These are phyloP conservation scores for Machaerirhynchus nigripectus DNA, from an alignment of 2,113 vertebrate genomes.

Conservation along the genomic window DNA sequence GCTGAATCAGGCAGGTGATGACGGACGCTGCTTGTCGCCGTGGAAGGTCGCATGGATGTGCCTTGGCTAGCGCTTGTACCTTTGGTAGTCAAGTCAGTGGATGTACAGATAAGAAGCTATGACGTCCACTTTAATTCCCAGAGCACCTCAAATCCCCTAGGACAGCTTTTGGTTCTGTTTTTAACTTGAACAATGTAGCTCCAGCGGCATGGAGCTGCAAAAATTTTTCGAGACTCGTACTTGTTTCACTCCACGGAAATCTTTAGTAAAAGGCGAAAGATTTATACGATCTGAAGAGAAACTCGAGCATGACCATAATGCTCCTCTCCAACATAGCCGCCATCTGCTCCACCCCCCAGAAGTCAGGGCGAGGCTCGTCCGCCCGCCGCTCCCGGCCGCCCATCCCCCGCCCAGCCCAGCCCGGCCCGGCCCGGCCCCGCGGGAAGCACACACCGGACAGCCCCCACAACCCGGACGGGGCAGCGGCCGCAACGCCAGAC, in stretches of 20 bases:
- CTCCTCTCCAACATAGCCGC: accelerated
- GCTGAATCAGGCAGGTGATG: too few relatives aligned
- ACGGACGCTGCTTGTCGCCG: too few relatives aligned
- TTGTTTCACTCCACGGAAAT: conserved; percentile 47
- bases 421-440: too few relatives aligned
- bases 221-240: not conserved
- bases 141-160: too few relatives aligned
- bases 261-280: conserved; percentile 64
- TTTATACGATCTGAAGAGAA: not conserved
- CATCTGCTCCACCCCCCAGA: accelerated
- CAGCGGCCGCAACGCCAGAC: not conserved
- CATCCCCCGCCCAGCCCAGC: too few relatives aligned
- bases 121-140: too few relatives aligned
- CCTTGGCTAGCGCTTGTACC: accelerated
- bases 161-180: too few relatives aligned
- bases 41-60: accelerated
- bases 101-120: too few relatives aligned
- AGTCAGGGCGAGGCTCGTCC: accelerated
- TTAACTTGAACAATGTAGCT: too few relatives aligned
- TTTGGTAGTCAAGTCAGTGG: accelerated
- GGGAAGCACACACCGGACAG: too few relatives aligned
- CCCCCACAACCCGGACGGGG: not conserved
- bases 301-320: accelerated
- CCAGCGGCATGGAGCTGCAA: not conserved
- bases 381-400: accelerated